phyloP scores from a whole-genome alignment of 1,140 invertebrate species.

The Portunus trituberculatus region DNA sequence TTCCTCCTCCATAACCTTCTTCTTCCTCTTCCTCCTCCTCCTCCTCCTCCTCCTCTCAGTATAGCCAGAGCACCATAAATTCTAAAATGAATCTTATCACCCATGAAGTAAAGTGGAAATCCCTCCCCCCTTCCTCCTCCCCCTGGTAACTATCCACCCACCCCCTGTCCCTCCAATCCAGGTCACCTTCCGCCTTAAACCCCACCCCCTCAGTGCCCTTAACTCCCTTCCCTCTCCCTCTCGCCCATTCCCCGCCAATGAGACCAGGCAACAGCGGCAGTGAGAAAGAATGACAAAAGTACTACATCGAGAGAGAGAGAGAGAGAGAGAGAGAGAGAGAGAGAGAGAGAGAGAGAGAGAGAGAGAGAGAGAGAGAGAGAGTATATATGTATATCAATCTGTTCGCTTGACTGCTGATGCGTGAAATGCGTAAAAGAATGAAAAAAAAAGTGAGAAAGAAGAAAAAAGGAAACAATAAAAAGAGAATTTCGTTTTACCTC shows the following conservation, averaged over 20 bases:
- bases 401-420: background rate
- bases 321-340: background rate
- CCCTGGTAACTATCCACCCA: too few species aligned
- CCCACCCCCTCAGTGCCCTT: too few species aligned
- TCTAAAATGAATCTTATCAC: too few species aligned
- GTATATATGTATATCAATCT: background rate
- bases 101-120: too few species aligned
- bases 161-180: too few species aligned
- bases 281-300: background rate
- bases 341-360: background rate
- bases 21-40: background rate
- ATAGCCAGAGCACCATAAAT: too few species aligned
- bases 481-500: background rate
- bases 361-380: too few species aligned
- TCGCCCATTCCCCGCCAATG: background rate
- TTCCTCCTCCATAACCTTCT: background rate
- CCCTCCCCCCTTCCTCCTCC: too few species aligned
- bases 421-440: conserved; percentile 13
- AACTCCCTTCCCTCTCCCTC: background rate
- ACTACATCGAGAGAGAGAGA: background rate
- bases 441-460: background rate
- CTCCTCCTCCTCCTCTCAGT: background rate
- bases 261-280: background rate
- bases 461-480: background rate
- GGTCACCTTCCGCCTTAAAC: too few species aligned